phyloP scores from a whole-genome alignment of 2,888 invertebrate species.

The Hemaris fuciformis region DNA sequence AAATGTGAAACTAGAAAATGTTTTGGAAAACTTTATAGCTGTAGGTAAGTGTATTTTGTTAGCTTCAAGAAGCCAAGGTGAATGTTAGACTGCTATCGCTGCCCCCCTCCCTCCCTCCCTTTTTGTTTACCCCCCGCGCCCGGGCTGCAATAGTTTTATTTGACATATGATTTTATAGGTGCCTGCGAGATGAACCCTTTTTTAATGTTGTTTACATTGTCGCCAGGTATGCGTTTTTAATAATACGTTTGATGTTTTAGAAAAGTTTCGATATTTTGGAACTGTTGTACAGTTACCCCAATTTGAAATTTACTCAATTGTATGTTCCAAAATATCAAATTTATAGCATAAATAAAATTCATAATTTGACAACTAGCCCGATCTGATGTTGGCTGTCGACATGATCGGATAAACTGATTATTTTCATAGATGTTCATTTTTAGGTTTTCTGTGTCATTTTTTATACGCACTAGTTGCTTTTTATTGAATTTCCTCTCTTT shows the following conservation, averaged over 20 bases:
- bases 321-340: neutral
- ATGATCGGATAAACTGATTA: neutral
- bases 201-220: constrained; percentile 82
- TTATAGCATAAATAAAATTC: neutral
- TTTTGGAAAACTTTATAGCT: constrained; percentile 69
- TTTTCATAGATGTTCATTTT: constrained; percentile 24
- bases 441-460: constrained; percentile 17
- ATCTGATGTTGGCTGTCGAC: constrained; percentile 9
- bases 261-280: constrained; percentile 42
- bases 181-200: constrained; percentile 79
- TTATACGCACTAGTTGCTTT: constrained; percentile 14
- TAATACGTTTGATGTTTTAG: constrained; percentile 61
- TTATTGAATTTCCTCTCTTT: neutral
- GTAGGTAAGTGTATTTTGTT: constrained; percentile 81
- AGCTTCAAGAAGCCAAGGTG: constrained; percentile 80
- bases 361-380: neutral
- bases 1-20: constrained; percentile 64
- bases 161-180: constrained; percentile 78
- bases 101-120: constrained; percentile 66
- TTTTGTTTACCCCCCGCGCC: constrained; percentile 72
- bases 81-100: constrained; percentile 80
- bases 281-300: constrained; percentile 25
- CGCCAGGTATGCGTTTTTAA: constrained; percentile 80
- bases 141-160: constrained; percentile 77
- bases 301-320: neutral